Percentiles rank a stretch among this genome's conserved stretches.
Conservation (phyloP, 1,140 invertebrate species). For the Rhopalosiphum maidis region DNA sequence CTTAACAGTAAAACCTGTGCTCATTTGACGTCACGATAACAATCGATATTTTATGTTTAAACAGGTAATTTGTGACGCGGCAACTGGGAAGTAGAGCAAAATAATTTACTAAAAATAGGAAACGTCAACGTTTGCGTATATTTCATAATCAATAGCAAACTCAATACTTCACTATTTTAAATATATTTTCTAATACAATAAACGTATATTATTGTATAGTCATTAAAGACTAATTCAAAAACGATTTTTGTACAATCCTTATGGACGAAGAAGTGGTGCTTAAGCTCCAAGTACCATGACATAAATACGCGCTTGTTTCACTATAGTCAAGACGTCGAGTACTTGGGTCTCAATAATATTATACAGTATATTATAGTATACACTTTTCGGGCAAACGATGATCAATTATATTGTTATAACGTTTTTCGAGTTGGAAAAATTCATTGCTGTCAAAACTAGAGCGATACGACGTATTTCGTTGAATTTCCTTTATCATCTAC, state of each 20-base stretch:
- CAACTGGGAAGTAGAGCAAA: too few species aligned
- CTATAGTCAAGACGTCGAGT: neutral
- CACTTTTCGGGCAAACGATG: neutral
- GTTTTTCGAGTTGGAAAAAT: neutral
- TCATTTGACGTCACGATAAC: neutral
- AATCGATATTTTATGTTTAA: neutral
- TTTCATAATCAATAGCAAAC: neutral
- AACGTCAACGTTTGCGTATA: neutral
- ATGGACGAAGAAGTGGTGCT: neutral
- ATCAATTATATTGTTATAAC: neutral
- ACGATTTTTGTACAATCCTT: neutral
- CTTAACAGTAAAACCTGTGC: neutral
- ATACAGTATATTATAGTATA: neutral
- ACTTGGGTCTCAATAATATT: neutral
- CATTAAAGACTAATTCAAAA: neutral
- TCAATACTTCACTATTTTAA: neutral
- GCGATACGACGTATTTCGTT: neutral
- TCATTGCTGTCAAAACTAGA: neutral
- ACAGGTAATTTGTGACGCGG: too few species aligned
- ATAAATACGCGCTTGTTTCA: neutral
- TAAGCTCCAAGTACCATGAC: neutral
- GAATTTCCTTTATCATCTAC: neutral
- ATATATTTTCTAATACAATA: neutral
- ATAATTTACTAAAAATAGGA: too few species aligned
- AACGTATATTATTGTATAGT: too few species aligned